Base-by-base conservation (phyloP, 2,113 vertebrate species). In the Trogon surrucura region DNA sequence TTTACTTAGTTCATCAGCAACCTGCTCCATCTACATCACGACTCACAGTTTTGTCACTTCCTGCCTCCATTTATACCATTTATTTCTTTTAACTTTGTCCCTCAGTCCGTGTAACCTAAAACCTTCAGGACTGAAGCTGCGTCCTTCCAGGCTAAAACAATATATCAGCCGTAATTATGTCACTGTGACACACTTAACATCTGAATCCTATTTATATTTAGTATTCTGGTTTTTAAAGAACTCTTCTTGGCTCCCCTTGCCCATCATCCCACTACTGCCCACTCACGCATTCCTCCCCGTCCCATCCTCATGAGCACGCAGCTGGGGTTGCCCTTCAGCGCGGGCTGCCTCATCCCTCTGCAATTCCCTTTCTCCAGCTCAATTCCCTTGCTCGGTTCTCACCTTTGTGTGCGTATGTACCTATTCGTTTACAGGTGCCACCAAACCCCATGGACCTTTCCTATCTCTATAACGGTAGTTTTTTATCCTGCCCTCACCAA, bases 181-280 rank as follows among this genome's bases (percentile, higher is more conserved):
- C 83, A 80, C 91, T 54, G 38, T 81, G 91, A 91, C 92, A 94
- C 50, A 89, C n/a, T 87, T 86, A 36, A 81, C 47, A n/a, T 47
- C 80, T 57, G 80, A 92, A 89, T 75, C 50, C 65, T 61, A 54
- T 79, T 94, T 96, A 96, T 96, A 94, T 96, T 95, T 93, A 95
- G 92, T 67, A 64, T 71, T 77, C 70, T 44, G 53, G 3, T 70
- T 78, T 94, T 96, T n/a, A 34, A 66, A 83, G 90, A 64, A 36
- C 82, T 74, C 53, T 36, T 88, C 75, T 87, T 97, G 95, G 93
- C 93, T 48, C 36, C 27, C 3, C 23, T 94, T 50, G 80, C 84
- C 92, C 69, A 65, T 96, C 96, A 90, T 65, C 82, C 77, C 66
- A 72, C 72, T 79, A 78, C 81, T 96, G 93, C 92, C 65, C 95